These are phyloP conservation scores for Parauchenoglanis punctatus DNA, from an alignment of 2,797 vertebrate genomes.

Conservation along the genomic window DNA sequence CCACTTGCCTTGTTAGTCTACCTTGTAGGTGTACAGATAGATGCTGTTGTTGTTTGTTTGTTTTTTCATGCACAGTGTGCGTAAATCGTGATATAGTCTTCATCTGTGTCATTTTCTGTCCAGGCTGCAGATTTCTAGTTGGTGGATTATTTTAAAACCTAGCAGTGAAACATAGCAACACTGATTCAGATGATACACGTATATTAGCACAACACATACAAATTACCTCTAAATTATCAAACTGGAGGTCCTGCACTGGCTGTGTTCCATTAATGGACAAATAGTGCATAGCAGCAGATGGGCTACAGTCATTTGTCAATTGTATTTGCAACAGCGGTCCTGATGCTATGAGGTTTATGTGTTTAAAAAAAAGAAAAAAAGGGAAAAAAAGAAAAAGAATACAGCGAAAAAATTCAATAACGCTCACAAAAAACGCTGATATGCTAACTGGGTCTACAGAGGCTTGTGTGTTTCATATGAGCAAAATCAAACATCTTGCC, in stretches of 20 bases:
- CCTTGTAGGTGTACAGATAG: neutral
- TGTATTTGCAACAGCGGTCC: neutral
- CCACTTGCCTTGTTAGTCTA: neutral
- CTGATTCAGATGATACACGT: neutral
- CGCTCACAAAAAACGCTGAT: neutral
- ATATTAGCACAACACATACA: neutral
- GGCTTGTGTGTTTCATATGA: neutral
- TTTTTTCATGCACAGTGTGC: neutral
- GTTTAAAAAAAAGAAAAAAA: neutral
- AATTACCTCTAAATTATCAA: neutral
- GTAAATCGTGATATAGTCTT: neutral
- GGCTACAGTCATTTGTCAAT: neutral
- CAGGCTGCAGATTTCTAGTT: neutral
- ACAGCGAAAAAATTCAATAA: neutral
- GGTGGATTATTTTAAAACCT: neutral
- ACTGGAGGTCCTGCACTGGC: neutral
- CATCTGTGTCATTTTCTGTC: neutral
- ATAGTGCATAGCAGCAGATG: neutral
- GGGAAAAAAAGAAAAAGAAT: no score
- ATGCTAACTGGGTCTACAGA: neutral
- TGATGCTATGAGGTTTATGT: neutral
- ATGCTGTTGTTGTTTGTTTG: neutral
- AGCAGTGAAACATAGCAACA: neutral
- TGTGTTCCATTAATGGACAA: neutral
- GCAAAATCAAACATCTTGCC: constrained; percentile 4